These are phyloP conservation scores for Dallia pectoralis DNA, from an alignment of 2,797 vertebrate species.

Conservation along the genomic window DNA sequence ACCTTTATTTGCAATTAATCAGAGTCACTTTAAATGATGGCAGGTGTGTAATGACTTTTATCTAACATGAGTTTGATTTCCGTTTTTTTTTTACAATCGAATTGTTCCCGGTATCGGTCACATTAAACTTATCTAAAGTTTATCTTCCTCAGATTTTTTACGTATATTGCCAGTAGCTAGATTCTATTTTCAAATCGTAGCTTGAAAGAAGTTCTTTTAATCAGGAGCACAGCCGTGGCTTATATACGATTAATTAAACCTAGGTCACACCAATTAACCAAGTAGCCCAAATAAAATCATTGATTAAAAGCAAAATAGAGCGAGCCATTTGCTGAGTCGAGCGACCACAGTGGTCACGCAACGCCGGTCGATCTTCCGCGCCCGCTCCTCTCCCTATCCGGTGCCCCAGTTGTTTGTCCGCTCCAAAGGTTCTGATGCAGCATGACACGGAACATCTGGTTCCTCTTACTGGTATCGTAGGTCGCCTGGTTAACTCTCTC, in stretches of 20 bases:
- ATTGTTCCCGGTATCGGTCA: too few relatives aligned
- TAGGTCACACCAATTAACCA: slow-evolving; percentile 9
- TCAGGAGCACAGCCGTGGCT: background rate
- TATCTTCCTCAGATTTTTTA: too few relatives aligned
- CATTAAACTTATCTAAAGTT: too few relatives aligned
- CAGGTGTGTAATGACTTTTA: too few relatives aligned
- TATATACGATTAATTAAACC: background rate
- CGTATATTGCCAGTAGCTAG: background rate
- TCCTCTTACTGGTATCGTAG: slow-evolving; percentile 66
- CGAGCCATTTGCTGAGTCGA: background rate
- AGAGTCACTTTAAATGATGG: too few relatives aligned
- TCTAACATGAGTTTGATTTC: too few relatives aligned
- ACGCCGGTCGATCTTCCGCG: background rate
- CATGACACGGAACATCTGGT: slow-evolving; percentile 75
- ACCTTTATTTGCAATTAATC: too few relatives aligned
- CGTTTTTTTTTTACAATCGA: too few relatives aligned
- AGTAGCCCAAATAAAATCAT: slow-evolving; percentile 24
- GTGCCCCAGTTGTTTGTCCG: slow-evolving; percentile 8
- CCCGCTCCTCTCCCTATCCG: slow-evolving; percentile 44
- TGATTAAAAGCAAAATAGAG: slow-evolving; percentile 40
- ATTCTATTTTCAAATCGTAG: background rate
- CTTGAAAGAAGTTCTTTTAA: background rate
- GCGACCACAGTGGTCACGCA: background rate
- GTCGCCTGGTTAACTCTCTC: slow-evolving; percentile 59
- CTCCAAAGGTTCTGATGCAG: slow-evolving; percentile 50